Base-by-base conservation (phyloP, 1,140 invertebrate genomes). In the Trachymyrmex septentrionalis region DNA sequence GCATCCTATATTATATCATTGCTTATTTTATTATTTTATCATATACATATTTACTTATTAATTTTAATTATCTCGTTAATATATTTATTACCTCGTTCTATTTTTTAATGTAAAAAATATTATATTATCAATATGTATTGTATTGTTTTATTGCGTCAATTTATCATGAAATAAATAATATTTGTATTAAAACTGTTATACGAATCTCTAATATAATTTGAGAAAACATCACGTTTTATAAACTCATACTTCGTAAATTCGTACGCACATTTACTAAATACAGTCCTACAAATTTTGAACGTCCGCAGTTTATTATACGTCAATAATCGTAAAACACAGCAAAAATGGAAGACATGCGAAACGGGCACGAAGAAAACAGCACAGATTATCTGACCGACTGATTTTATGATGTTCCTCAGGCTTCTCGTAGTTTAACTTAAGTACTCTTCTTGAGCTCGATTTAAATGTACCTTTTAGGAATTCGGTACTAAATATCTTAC, bases 251-350 rank as follows among this genome's bases (percentile, higher is more conserved):
- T 21, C 16, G 6, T 50, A 30, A 80, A 69, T 55, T 16, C 14
- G 44, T 14, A 64, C 3, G 6, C 27, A 7, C 61, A 66, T 55
- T 77, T 63, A 63, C 7, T 69, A 80, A 69, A 69, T 66, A 14
- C 48, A 30, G 12, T 64, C n/a, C 10, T 80, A 69, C 16, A 16
- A 34, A 30, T 44, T 16, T 24, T 44, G 34, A 57, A 80, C 9
- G 9, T 59, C 10, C 5, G 30, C 27, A 53, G 38, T 82, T 82
- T 82, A 73, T 73, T 53, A 24, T 38, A 38, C 19, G 34, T 59
- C 24, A 82, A 82, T 82, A 82, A 82, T 61, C 80, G 34, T 82
- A 82, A 82, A 82, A 9, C 80, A 53, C 48, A 21, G 7, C 67
- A 24, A 48, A 71, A 69, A 71, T 19, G 24, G 10, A 24, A 55